Percentiles rank a stretch among this genome's conserved stretches.
These are phyloP conservation scores for Syngnathus floridae DNA, from an alignment of 2,113 vertebrate species.

Conservation along the genomic window DNA sequence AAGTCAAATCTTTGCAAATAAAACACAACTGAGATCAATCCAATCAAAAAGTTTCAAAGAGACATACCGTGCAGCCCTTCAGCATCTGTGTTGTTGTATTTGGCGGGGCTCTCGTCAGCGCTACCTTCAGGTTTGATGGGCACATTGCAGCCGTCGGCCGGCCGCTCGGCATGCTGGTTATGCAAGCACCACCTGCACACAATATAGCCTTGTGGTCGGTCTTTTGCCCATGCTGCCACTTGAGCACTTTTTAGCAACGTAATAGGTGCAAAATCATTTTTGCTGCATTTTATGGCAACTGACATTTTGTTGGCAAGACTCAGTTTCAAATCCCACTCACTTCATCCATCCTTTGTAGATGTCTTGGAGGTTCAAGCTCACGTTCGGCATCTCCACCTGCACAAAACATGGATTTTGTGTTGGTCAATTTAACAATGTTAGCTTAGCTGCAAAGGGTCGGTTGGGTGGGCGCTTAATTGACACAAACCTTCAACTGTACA, in stretches of 20 bases:
- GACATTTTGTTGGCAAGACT: background rate
- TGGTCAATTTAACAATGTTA: background rate
- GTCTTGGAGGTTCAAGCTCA: conserved; percentile 40
- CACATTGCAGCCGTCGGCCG: conserved; percentile 10
- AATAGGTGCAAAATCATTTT: background rate
- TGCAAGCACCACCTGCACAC: conserved; percentile 41
- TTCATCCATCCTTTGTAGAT: conserved; percentile 63
- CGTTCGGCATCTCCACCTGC: conserved; percentile 41
- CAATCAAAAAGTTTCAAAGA: background rate
- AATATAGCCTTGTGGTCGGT: background rate
- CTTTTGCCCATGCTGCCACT: background rate
- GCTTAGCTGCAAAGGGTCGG: background rate
- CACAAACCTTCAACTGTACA: background rate
- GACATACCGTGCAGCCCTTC: conserved; percentile 8
- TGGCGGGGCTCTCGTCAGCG: background rate
- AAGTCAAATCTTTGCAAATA: background rate
- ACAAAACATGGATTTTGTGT: conserved; percentile 5
- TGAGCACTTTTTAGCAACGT: background rate
- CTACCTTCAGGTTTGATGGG: conserved; percentile 31
- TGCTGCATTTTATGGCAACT: background rate
- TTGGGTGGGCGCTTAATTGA: background rate
- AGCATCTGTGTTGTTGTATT: conserved; percentile 3
- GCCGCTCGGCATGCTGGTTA: conserved; percentile 38
- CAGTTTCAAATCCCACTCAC: conserved; percentile 31
- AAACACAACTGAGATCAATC: background rate